phyloP scores from a whole-genome alignment of 1,140 invertebrate genomes.

The Megalonaias nervosa region DNA sequence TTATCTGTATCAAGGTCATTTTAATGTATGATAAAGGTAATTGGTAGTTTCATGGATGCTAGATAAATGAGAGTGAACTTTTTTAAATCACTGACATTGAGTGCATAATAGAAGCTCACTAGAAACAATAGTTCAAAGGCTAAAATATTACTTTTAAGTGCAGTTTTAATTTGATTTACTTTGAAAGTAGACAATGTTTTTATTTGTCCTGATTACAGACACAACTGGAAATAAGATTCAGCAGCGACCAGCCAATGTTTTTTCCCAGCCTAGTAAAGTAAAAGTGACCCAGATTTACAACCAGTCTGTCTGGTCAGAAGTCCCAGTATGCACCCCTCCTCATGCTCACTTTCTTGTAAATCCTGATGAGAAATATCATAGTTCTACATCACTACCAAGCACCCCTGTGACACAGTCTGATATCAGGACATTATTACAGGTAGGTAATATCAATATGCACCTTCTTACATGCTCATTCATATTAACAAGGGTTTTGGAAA shows the following conservation, averaged over 20 bases:
- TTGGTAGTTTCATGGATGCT: too few species aligned
- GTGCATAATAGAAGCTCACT: not conserved
- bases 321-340: conserved; percentile 9
- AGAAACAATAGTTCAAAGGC: conserved; percentile 3
- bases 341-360: conserved; percentile 18
- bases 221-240: conserved; percentile 7
- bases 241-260: conserved; percentile 1
- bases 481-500: not conserved
- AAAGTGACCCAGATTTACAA: conserved; percentile 41
- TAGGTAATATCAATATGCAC: not conserved
- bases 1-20: too few species aligned
- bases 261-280: conserved; percentile 38
- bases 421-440: conserved; percentile 42
- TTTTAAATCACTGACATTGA: not conserved
- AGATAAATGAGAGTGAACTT: too few species aligned
- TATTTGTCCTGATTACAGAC: conserved; percentile 5
- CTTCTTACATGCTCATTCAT: not conserved
- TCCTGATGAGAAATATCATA: conserved; percentile 15
- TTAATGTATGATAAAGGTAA: too few species aligned
- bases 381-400: conserved; percentile 10
- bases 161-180: not conserved
- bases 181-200: not conserved
- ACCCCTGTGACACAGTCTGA: conserved; percentile 22
- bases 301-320: conserved; percentile 40
- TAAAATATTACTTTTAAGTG: not conserved